Evolutionary conservation across 2,797 vertebrate genomes (phyloP).

Genomic region (Argentina silus): DNA sequence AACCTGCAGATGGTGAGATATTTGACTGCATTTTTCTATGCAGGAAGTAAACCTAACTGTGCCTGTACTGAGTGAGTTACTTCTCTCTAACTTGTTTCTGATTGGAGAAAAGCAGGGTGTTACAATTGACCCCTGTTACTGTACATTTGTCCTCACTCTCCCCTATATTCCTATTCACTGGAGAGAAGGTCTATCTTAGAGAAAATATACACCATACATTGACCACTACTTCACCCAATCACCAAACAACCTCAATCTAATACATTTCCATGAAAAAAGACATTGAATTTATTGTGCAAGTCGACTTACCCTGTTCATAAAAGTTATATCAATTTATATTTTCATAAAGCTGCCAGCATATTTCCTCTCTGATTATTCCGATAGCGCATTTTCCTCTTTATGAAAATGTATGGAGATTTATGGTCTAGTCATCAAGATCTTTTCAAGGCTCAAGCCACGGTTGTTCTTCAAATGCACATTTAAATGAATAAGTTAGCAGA

Average conservation of each 20-base stretch:
- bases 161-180: neutral
- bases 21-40: too few species aligned
- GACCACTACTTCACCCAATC: neutral
- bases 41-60: too few species aligned
- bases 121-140: too few species aligned
- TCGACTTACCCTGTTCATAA: constrained; percentile 51
- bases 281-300: constrained; percentile 64
- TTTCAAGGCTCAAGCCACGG: constrained; percentile 61
- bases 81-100: too few species aligned
- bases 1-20: too few species aligned
- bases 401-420: constrained; percentile 79
- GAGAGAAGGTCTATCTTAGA: neutral
- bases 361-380: constrained; percentile 65
- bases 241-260: constrained; percentile 41
- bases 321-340: constrained; percentile 73
- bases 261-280: constrained; percentile 44
- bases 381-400: constrained; percentile 56
- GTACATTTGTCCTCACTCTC: too few species aligned
- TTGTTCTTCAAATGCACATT: constrained; percentile 76
- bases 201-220: neutral
- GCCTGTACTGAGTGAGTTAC: too few species aligned
- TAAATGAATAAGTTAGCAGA: constrained; percentile 69
- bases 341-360: constrained; percentile 72
- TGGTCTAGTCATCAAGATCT: constrained; percentile 76
- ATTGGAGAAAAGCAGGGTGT: too few species aligned